These are phyloP conservation scores for Petrocephalus schoutedeni DNA, from an alignment of 2,797 vertebrate genomes.

Conservation along the genomic window DNA sequence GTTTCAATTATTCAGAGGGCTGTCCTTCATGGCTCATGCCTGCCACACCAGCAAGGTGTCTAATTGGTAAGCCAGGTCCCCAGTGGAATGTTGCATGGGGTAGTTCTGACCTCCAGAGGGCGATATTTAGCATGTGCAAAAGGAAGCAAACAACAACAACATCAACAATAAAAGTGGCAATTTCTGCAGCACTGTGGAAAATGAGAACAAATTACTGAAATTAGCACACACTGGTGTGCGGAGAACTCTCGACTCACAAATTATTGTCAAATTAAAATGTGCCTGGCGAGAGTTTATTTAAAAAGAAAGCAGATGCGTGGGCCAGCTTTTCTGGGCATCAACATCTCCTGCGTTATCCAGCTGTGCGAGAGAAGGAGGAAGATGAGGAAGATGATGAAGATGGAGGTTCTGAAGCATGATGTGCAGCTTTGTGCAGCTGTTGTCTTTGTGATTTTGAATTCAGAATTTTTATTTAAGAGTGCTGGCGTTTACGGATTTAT, in stretches of 20 bases:
- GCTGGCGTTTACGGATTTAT: neutral
- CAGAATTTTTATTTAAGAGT: neutral
- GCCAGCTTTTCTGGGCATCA: neutral
- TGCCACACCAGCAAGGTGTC: neutral
- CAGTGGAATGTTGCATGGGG: neutral
- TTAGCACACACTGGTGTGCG: constrained; percentile 28
- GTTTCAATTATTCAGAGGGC: constrained; percentile 8
- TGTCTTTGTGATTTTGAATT: neutral
- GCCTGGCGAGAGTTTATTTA: constrained; percentile 23
- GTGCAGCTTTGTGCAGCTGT: too few relatives aligned
- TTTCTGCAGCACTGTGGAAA: constrained; percentile 20
- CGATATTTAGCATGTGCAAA: neutral
- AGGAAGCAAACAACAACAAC: constrained; percentile 14
- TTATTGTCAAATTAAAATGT: constrained; percentile 30
- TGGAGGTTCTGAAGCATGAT: neutral
- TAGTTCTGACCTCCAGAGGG: neutral
- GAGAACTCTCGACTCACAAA: constrained; percentile 25
- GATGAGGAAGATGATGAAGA: neutral
- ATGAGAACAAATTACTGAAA: constrained; percentile 39
- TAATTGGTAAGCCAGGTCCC: neutral
- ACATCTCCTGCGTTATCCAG: neutral
- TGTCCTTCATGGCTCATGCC: constrained; percentile 4
- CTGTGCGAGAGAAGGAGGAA: constrained; percentile 2
- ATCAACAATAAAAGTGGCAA: constrained; percentile 21
- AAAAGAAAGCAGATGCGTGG: neutral